Evolutionary conservation across 2,113 vertebrate species (phyloP), one percentile per base, ranked within the genome.

Genomic region (Anhinga anhinga): DNA sequence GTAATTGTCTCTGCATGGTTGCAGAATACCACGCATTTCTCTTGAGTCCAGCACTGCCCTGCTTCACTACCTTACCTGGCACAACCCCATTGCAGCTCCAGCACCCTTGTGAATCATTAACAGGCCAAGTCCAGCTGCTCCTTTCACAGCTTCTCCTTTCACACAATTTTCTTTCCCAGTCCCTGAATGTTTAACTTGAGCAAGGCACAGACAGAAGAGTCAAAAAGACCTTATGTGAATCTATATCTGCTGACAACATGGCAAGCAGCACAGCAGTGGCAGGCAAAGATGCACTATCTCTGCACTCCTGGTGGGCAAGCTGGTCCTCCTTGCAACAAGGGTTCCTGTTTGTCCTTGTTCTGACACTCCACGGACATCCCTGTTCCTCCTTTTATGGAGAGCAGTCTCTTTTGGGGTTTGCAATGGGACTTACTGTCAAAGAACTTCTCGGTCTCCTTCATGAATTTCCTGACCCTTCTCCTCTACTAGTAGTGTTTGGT

Each of bases 31-130:
- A 26, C 2, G 11, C 0, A 0, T 40, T 85, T 90, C 38, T 76
- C 36, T 53, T 23, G 69, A 73, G 45, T 20, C 32, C 40, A 8
- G 45, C 1, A 2, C 71, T 82, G 32, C 50, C 7, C 55, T 77
- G 49, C 69, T 82, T 85, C 36, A 36, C 83, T 56, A 7, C 78
- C 29, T 79, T 29, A 40, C 62, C 47, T 79, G 87, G 81, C 84
- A 79, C 65, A 69, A 83, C 29, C 59, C 42, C n/a, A 17, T 0
- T 63, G 56, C 63, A 78, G 77, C 29, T 84, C 38, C 83, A 94
- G 47, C 44, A 29, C 29, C 21, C 15, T 49, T 22, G 44, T 94
- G 61, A 96, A 93, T 85, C 25, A 90, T 96, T 96, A 91, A 95
- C 78, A 90, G 40, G 42, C 45, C 59, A 63, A 79, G 52, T 78